Conservation (phyloP, 2,113 vertebrate species). For the Mormyrus lacerda region DNA sequence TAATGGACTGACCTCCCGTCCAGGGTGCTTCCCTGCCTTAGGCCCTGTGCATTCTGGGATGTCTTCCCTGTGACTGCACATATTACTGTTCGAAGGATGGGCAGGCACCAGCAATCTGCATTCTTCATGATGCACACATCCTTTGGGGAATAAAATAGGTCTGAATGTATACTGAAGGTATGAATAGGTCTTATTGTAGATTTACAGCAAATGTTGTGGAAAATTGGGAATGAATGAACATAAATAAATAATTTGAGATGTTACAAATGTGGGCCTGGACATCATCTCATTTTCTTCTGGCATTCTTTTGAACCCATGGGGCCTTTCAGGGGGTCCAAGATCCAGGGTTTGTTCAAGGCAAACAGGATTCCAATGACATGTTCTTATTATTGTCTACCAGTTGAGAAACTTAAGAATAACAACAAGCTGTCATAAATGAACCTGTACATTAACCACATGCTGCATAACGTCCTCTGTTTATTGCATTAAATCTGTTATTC, state of each 20-base stretch:
- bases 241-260: not conserved
- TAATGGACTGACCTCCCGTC: not conserved
- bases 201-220: not conserved
- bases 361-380: not conserved
- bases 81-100: not conserved
- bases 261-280: not conserved
- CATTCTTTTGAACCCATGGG: not conserved
- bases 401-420: not conserved
- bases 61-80: not conserved
- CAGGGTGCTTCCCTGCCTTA: not conserved
- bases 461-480: not conserved
- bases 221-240: not conserved
- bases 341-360: slow-evolving; percentile 8
- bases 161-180: too few species aligned
- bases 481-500: not conserved
- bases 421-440: not conserved
- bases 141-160: not conserved
- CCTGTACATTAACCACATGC: slow-evolving; percentile 6
- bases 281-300: slow-evolving; percentile 4
- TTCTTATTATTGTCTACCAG: not conserved
- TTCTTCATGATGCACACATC: not conserved
- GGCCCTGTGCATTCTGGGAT: not conserved
- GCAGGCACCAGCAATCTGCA: not conserved
- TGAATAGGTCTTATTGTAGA: not conserved
- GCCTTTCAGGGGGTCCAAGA: not conserved